Conservation (phyloP, 2,797 vertebrate species). For the Garrulus glandarius region DNA sequence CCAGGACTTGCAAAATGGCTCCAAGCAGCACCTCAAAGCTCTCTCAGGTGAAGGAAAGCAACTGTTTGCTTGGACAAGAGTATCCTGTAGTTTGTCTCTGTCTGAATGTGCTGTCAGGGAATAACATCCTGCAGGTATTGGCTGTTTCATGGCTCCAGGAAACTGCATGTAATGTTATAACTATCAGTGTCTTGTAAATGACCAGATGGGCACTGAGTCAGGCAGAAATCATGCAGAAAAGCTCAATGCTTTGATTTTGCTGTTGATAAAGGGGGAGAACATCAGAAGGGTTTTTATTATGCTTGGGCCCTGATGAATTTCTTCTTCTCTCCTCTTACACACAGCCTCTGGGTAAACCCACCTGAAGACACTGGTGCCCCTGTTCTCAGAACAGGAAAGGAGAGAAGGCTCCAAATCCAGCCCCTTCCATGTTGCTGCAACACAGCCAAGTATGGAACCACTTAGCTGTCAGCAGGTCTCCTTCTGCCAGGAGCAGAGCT, state of each 20-base stretch:
- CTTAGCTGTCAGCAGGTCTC: not conserved
- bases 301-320: not conserved
- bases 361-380: accelerated
- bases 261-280: not conserved
- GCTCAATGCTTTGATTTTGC: not conserved
- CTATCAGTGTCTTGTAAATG: not conserved
- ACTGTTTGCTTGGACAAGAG: not conserved
- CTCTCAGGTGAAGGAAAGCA: not conserved
- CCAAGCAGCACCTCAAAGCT: not conserved
- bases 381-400: not conserved
- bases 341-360: not conserved
- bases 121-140: not conserved
- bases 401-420: not conserved
- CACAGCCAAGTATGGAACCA: not conserved
- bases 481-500: not conserved
- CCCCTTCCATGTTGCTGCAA: not conserved
- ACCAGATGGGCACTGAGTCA: not conserved
- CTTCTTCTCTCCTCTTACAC: not conserved
- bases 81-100: not conserved
- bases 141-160: not conserved
- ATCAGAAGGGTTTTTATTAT: not conserved
- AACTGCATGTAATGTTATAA: not conserved
- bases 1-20: not conserved
- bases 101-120: not conserved
- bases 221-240: not conserved